phyloP scores from a whole-genome alignment of 2,113 vertebrate genomes.

The zebrafish (Danio rerio) region DNA sequence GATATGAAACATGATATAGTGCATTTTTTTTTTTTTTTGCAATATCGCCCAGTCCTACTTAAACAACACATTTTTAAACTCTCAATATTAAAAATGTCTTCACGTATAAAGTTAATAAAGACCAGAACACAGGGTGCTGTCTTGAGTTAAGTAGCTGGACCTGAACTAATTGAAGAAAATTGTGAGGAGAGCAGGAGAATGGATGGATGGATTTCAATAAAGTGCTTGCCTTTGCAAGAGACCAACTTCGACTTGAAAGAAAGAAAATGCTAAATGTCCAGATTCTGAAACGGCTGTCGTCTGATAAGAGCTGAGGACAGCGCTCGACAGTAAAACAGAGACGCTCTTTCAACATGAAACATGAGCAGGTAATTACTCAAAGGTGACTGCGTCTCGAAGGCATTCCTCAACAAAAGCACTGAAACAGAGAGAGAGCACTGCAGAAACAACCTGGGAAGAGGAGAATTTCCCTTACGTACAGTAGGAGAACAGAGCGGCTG shows the following conservation, averaged over 20 bases:
- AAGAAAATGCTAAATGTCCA: not conserved
- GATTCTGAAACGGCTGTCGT: not conserved
- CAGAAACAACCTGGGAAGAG: constrained; percentile 46
- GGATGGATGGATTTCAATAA: not conserved
- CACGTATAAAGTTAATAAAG: not conserved
- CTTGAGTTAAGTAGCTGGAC: not conserved
- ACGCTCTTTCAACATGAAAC: constrained; percentile 57
- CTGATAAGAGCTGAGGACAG: constrained; percentile 36
- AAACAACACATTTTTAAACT: not conserved
- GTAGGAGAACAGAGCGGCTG: constrained; percentile 4
- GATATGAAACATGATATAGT: too few species aligned
- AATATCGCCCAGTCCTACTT: too few species aligned
- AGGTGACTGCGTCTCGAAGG: constrained; percentile 58
- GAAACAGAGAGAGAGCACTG: not conserved
- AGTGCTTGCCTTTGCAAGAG: not conserved
- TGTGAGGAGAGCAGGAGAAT: too few species aligned
- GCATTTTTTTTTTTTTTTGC: too few species aligned
- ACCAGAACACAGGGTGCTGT: not conserved
- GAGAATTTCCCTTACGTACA: constrained; percentile 7
- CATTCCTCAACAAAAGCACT: constrained; percentile 51
- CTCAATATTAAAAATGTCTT: not conserved
- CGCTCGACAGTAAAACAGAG: constrained; percentile 59
- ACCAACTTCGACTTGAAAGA: not conserved
- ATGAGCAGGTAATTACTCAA: constrained; percentile 61
- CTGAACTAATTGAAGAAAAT: constrained; percentile 12